phyloP scores from a whole-genome alignment of 2,113 vertebrate genomes.

The Lagopus muta region DNA sequence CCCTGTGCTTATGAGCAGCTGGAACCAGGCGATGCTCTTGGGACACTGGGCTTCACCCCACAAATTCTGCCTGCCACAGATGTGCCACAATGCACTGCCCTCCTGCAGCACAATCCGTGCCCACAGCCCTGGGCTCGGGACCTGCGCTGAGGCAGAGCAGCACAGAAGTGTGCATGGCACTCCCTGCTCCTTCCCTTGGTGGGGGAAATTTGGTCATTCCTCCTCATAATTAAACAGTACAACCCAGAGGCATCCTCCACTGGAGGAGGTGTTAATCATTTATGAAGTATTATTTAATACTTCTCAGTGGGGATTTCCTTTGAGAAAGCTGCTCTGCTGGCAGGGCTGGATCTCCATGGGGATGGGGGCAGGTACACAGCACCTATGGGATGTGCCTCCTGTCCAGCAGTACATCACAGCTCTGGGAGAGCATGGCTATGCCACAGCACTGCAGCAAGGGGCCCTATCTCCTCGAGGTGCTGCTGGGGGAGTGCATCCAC shows the following conservation, averaged over 20 bases:
- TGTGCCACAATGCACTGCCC: neutral
- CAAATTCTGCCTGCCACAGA: rapidly evolving
- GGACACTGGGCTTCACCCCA: neutral
- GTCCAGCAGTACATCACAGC: neutral
- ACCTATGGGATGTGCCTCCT: neutral
- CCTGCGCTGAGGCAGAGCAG: too few relatives aligned
- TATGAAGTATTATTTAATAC: neutral
- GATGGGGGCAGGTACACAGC: neutral
- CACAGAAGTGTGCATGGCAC: neutral
- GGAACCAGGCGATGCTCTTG: neutral
- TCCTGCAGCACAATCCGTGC: rapidly evolving
- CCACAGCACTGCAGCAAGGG: neutral
- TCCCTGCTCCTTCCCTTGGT: neutral
- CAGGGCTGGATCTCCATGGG: neutral
- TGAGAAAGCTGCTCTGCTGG: neutral
- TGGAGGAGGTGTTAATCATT: neutral
- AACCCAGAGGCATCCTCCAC: neutral
- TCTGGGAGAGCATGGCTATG: neutral
- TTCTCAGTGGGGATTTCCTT: neutral
- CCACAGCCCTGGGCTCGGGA: neutral
- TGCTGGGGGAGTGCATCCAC: neutral
- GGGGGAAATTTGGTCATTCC: neutral
- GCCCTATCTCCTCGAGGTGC: neutral
- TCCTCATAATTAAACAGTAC: neutral
- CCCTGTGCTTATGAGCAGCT: neutral